These are phyloP conservation scores for Lasiurus cinereus DNA, from an alignment of 2,113 vertebrate species.

Conservation along the genomic window DNA sequence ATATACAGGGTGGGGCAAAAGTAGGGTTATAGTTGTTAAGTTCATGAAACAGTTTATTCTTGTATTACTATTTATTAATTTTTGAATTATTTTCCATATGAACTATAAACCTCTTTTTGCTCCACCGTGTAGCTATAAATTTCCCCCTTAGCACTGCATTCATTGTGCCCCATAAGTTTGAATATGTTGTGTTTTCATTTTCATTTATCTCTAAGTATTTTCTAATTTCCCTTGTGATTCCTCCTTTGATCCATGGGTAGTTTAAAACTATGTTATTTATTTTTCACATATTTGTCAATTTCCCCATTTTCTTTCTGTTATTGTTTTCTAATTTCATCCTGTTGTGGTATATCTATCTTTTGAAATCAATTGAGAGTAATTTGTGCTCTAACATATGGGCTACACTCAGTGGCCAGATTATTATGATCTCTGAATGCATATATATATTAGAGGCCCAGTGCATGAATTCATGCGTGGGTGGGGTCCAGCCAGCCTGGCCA, in stretches of 20 bases:
- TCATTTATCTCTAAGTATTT: background rate
- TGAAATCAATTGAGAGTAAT: conserved; percentile 7
- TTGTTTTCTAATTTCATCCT: background rate
- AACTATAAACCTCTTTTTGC: background rate
- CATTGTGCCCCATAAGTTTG: background rate
- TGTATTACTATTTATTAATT: background rate
- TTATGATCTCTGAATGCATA: too few species aligned
- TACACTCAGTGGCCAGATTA: background rate
- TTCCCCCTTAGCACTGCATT: background rate
- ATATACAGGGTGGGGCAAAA: background rate
- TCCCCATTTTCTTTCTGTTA: background rate
- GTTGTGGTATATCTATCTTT: background rate
- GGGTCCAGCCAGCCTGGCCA: too few species aligned
- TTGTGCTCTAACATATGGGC: background rate
- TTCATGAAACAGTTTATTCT: background rate
- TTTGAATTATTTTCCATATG: background rate
- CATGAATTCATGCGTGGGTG: too few species aligned
- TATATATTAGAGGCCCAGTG: too few species aligned
- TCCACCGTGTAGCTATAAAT: background rate
- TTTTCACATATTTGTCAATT: conserved; percentile 12
- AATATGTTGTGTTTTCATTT: background rate
- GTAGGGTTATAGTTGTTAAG: background rate
- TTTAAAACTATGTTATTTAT: background rate
- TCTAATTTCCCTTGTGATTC: conserved; percentile 11
- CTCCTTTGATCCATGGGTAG: background rate